phyloP scores from a whole-genome alignment of 2,888 invertebrate genomes.

The Spicauda simplicius region DNA sequence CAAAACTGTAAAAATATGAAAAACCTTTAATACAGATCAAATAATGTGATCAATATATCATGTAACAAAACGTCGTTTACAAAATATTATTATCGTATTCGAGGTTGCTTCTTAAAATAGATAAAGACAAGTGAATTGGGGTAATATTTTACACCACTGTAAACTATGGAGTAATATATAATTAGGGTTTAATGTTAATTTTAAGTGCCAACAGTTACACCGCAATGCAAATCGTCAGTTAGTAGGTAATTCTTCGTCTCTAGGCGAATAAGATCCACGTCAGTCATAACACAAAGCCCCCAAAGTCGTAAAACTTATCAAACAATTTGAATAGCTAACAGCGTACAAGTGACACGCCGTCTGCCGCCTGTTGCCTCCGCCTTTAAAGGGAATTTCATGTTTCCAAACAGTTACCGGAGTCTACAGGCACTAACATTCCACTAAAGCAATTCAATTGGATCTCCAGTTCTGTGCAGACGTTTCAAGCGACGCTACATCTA shows the following conservation, averaged over 20 bases:
- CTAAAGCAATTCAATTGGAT: neutral
- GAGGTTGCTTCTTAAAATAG: neutral
- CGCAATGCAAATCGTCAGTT: neutral
- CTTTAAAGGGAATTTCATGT: constrained; percentile 5
- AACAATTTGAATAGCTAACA: constrained; percentile 29
- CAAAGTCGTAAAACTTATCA: constrained; percentile 14
- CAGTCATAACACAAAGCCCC: neutral
- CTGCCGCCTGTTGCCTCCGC: constrained; percentile 18
- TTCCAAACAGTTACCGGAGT: constrained; percentile 5
- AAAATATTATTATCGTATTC: constrained; percentile 6
- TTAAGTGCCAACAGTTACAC: constrained; percentile 4
- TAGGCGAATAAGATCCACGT: neutral
- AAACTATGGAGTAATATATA: neutral
- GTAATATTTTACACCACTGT: neutral
- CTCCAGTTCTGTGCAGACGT: constrained; percentile 1
- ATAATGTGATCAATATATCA: constrained; percentile 1
- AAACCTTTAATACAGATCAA: neutral
- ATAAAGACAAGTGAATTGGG: neutral
- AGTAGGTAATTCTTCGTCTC: neutral
- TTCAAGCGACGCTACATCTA: neutral
- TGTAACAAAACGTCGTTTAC: neutral
- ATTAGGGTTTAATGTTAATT: neutral
- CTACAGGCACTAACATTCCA: neutral
- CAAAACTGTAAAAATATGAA: constrained; percentile 3
- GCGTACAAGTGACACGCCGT: constrained; percentile 14